Evolutionary conservation across 2,888 invertebrate genomes (phyloP), one percentile per base, ranked within the genome.

Genomic region (Euplagia quadripunctaria): DNA sequence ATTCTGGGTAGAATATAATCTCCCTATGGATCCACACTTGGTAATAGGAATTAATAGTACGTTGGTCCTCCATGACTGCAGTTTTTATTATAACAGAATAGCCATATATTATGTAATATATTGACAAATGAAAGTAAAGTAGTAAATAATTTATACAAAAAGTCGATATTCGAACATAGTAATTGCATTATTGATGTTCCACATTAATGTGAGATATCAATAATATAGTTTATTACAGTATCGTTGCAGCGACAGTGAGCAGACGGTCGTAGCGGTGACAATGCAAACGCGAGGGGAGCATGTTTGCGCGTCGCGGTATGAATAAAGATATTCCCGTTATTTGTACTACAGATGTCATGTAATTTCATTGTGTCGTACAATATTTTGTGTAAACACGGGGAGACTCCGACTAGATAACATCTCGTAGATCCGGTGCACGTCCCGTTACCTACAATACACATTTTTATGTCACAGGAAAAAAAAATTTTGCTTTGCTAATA

Each of bases 311-410:
- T 82, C 92, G 93, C 89, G 92, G 92, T 93, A 96, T 96, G 96
- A 96, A 96, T 96, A 95, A 96, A 96, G 95, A 95, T 96, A 95
- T 95, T 92, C 94, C 92, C 93, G 94, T 94, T 95, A 96, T 96
- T 95, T 95, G 96, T 94, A 93, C 89, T 96, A 95, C 96, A 96
- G 96, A 96, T 96, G 96, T 96, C 95, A 95, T 95, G 95, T 96
- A 95, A 95, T 95, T 93, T 95, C 93, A 96, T 95, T 96, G 95
- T 96, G 94, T 91, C 93, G 90, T 90, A 91, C 94, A 95, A 96
- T 94, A 95, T 95, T 95, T 95, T 93, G 94, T 94, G 93, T 94
- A 95, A 95, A 96, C 94, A 96, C 90, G 91, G 95, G 95, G 94
- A 91, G 91, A 91, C 87, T 89, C 88, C 77, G 87, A 89, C 87